Base-by-base conservation (phyloP, 2,888 invertebrate genomes). In the Drosophila mercatorum region DNA sequence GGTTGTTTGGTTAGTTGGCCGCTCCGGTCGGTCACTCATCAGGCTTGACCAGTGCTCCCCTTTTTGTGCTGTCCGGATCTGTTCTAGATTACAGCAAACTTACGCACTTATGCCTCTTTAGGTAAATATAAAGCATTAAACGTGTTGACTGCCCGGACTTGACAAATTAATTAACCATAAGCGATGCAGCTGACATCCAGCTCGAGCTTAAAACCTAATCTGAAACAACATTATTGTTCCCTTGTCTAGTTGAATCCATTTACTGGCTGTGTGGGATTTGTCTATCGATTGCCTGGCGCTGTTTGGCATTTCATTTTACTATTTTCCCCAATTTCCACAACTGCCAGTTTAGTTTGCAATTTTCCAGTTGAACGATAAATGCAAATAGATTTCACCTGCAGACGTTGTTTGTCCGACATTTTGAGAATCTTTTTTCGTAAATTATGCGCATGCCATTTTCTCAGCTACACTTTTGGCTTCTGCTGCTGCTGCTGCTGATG, bases 311-410 rank as follows among this genome's bases (percentile, higher is more conserved):
- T 59, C 52, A 60, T 70, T 72, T 63, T 57, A 38, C 44, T 47
- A 44, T 53, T 64, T 34, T 36, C 46, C 40, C 38, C 26, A 28
- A 49, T 46, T 59, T 38, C 55, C 60, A 53, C 68, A 64, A 55
- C 58, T 75, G 75, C 66, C 81, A 75, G 76, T 74, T 80, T 81
- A 83, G 83, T 81, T 83, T 81, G 81, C 87, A 84, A 84, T 84
- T 84, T 84, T 84, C 84, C 87, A 82, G 84, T 74, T 84, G 81
- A 83, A 86, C 87, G 83, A 87, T 87, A 85, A 86, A 88, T 86
- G 88, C 82, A 86, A 86, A 86, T 86, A 83, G 86, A 88, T 85
- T 86, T 86, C 81, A 86, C 88, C 86, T 88, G 86, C 86, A 85
- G 88, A 83, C 85, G 79, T 71, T 82, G 84, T 80, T 84, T 84